Percentiles rank a stretch among this genome's conserved stretches.
Evolutionary conservation across 2,888 invertebrate species (phyloP).

Genomic region (Clostera curtula): DNA sequence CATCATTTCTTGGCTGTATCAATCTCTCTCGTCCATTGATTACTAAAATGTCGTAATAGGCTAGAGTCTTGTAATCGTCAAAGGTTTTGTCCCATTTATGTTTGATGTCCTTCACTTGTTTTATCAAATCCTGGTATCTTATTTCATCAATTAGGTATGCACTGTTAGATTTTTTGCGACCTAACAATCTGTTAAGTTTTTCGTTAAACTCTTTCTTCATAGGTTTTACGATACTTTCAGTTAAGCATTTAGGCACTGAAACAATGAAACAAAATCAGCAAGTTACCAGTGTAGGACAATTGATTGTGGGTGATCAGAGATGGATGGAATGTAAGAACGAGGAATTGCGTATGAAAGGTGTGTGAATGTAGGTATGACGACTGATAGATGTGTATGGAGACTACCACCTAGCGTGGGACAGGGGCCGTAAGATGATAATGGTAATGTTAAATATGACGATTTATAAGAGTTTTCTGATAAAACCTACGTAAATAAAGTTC

Average conservation of each 20-base stretch:
- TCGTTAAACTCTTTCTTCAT: constrained; percentile 46
- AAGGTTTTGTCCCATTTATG: constrained; percentile 35
- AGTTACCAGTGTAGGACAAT: neutral
- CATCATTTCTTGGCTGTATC: constrained; percentile 38
- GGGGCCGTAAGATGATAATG: too few relatives aligned
- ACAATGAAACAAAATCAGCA: too few relatives aligned
- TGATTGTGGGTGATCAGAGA: too few relatives aligned
- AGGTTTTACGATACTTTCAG: constrained; percentile 23
- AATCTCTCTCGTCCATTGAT: constrained; percentile 37
- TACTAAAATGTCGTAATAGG: constrained; percentile 44
- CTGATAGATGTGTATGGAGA: too few relatives aligned
- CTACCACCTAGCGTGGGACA: too few relatives aligned
- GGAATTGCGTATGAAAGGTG: too few relatives aligned
- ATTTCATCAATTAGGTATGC: constrained; percentile 34
- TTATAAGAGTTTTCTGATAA: too few relatives aligned
- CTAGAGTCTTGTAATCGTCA: constrained; percentile 49
- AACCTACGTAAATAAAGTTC: too few relatives aligned
- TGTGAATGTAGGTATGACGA: too few relatives aligned
- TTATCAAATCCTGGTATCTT: constrained; percentile 45
- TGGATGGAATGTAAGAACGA: too few relatives aligned
- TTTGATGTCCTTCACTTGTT: constrained; percentile 42
- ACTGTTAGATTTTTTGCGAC: constrained; percentile 47
- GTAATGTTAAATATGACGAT: too few relatives aligned
- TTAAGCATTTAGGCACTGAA: constrained; percentile 32
- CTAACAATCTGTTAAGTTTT: constrained; percentile 36